Evolutionary conservation across 2,888 invertebrate genomes (phyloP), one percentile per base, ranked within the genome.

Genomic region (Endotricha flammealis): DNA sequence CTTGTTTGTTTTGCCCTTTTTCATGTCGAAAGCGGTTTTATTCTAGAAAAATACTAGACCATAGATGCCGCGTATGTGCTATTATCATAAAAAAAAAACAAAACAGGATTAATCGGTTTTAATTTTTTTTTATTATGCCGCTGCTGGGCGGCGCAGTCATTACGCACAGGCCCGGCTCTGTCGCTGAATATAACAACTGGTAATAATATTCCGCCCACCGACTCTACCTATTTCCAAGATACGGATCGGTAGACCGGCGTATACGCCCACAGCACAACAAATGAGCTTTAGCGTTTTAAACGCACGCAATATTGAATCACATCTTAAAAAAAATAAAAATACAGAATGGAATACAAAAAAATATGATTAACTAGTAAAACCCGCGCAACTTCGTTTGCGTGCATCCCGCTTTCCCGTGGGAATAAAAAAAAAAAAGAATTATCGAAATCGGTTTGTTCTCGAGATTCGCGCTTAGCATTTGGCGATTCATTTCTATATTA

Each of bases 191-290:
- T 68, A 73, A 70, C 65, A 59, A 62, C 64, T 63, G 55, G 64
- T 83, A 82, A 83, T 81, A 67, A 68, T 79, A 83, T 82, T 74
- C 83, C 83, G 79, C 83, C 83, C 68, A 81, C 80, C 73, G 69
- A 79, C 80, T 81, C 78, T 67, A 74, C 76, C 76, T 71, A 77
- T 73, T 68, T 61, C 59, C 57, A 60, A 81, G 82, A 85, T 82
- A 85, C 74, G 73, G 77, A 83, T 85, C 83, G 74, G 76, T 78
- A 76, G n/a, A 74, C 65, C 57, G 59, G 50, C 40, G 49, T 50
- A 36, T 50, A 71, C 82, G 82, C 83, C 81, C 73, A 64, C 66
- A 42, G 41, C 36, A 54, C 55, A 67, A 75, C 72, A 71, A 72
- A 75, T 72, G 66, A 68, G 58, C 61, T 34, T 46, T 44, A 41